Conservation (phyloP, 2,888 invertebrate genomes). For the Pogonocherus hispidulus region DNA sequence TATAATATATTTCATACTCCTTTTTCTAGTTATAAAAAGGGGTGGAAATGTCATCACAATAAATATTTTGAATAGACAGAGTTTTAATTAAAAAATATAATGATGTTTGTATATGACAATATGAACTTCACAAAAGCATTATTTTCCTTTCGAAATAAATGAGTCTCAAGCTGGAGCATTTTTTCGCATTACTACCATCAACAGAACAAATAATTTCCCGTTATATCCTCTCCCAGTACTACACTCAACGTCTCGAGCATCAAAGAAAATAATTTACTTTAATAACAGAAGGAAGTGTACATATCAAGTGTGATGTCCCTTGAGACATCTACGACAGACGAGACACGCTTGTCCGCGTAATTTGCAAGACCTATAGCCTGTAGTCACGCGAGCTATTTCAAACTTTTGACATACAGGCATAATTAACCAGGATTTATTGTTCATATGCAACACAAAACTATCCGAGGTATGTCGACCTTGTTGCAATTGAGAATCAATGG, state of each 20-base stretch:
- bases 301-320: slow-evolving; percentile 22
- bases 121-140: too few relatives aligned
- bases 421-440: slow-evolving; percentile 36
- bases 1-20: too few relatives aligned
- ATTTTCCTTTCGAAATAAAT: too few relatives aligned
- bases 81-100: too few relatives aligned
- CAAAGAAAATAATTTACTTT: slow-evolving; percentile 20
- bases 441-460: slow-evolving; percentile 9
- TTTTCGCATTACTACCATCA: neutral
- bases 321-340: slow-evolving; percentile 26
- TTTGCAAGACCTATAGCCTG: slow-evolving; percentile 39
- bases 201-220: neutral
- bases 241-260: neutral
- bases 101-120: too few relatives aligned
- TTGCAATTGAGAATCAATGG: too few relatives aligned
- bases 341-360: slow-evolving; percentile 38
- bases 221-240: neutral
- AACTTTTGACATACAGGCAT: slow-evolving; percentile 43
- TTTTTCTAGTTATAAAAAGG: too few relatives aligned
- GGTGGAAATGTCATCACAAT: too few relatives aligned
- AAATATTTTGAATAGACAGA: too few relatives aligned
- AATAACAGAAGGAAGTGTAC: slow-evolving; percentile 22
- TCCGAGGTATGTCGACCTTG: neutral
- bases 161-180: neutral
- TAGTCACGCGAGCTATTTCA: slow-evolving; percentile 42